A percentile compares a stretch with the other conserved stretches of the same genome.
These are phyloP conservation scores for Melolontha melolontha DNA, from an alignment of 2,888 invertebrate species.

Conservation along the genomic window DNA sequence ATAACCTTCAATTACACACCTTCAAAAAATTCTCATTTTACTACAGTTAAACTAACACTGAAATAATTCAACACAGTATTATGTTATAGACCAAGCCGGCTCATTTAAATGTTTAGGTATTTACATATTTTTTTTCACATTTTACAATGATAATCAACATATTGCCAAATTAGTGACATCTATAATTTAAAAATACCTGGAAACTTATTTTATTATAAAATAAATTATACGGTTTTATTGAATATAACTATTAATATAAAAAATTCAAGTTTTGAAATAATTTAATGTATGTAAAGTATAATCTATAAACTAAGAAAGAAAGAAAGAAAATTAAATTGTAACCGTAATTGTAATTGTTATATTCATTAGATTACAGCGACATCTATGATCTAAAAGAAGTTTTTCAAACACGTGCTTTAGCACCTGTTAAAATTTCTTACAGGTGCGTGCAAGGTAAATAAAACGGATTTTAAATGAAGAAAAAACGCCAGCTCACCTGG, in stretches of 20 bases:
- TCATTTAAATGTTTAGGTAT: no score
- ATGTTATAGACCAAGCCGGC: no score
- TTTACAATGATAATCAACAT: no score
- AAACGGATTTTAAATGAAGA: conserved; percentile 36
- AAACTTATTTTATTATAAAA: neutral
- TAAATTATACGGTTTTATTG: neutral
- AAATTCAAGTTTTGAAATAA: no score
- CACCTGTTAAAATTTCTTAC: conserved; percentile 22
- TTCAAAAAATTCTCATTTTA: conserved; percentile 22
- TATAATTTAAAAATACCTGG: no score
- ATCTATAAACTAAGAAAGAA: no score
- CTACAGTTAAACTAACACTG: conserved; percentile 15
- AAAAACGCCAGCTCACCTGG: conserved; percentile 51
- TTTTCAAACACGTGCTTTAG: neutral
- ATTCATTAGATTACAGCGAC: neutral
- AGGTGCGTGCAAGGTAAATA: conserved; percentile 31
- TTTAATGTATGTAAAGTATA: no score
- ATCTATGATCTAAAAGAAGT: conserved; percentile 6
- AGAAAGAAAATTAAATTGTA: neutral
- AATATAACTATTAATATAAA: no score
- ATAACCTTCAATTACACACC: conserved; percentile 29
- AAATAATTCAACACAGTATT: neutral
- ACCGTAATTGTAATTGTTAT: neutral
- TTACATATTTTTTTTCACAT: no score
- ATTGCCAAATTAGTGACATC: neutral